These are phyloP conservation scores for Hydrophis major DNA, from an alignment of 2,797 vertebrate species.

Conservation along the genomic window DNA sequence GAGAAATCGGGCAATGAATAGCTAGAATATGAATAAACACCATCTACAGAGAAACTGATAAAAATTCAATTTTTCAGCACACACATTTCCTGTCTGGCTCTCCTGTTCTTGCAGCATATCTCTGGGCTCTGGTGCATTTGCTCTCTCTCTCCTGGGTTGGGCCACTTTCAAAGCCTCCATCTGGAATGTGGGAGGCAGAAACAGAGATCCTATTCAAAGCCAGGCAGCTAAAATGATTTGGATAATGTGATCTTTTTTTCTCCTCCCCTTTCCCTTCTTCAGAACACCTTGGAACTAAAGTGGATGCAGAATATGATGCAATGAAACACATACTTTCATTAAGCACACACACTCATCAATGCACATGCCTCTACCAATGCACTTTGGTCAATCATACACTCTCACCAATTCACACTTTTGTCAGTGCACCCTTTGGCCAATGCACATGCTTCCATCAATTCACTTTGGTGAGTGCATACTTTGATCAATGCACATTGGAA, in stretches of 20 bases:
- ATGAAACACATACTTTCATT: not conserved
- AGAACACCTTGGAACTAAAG: not conserved
- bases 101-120: slow-evolving; percentile 45
- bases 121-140: slow-evolving; percentile 40
- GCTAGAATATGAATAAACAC: slow-evolving; percentile 67
- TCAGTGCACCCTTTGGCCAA: too few species aligned
- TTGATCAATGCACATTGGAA: not conserved
- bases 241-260: not conserved
- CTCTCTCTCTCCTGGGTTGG: slow-evolving; percentile 33
- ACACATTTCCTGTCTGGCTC: slow-evolving; percentile 48
- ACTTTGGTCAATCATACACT: not conserved
- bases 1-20: slow-evolving; percentile 35
- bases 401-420: too few species aligned
- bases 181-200: slow-evolving; percentile 68
- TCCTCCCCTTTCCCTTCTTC: not conserved
- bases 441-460: not conserved
- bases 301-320: not conserved
- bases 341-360: not conserved
- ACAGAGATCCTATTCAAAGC: slow-evolving; percentile 53
- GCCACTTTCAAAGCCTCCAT: slow-evolving; percentile 61
- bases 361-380: not conserved
- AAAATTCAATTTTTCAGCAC: slow-evolving; percentile 64
- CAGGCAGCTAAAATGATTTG: slow-evolving; percentile 24
- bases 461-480: not conserved
- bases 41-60: slow-evolving; percentile 65